Conservation (phyloP, 2,113 vertebrate genomes). For the Stigmatopora argus region DNA sequence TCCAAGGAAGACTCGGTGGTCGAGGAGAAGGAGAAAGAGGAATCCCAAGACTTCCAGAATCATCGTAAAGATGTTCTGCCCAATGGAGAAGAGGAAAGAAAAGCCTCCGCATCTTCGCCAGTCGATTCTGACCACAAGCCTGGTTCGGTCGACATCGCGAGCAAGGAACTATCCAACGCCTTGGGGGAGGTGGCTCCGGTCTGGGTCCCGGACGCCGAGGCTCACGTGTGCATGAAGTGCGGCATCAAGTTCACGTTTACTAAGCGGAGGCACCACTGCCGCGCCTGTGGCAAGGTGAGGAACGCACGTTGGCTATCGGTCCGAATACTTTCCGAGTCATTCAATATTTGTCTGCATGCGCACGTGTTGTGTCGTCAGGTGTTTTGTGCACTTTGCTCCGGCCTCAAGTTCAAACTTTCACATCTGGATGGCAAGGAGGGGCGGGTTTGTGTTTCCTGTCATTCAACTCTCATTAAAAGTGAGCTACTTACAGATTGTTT, state of each 20-base stretch:
- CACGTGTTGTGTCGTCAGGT: constrained; percentile 69
- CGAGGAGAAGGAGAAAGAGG: constrained; percentile 96
- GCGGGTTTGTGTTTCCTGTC: constrained; percentile 91
- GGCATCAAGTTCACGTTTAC: constrained; percentile 94
- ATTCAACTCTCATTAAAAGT: constrained; percentile 89
- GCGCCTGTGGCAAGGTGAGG: constrained; percentile 94
- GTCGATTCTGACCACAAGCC: constrained; percentile 81
- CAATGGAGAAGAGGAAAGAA: constrained; percentile 26
- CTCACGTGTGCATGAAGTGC: constrained; percentile 96
- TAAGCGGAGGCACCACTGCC: constrained; percentile 94
- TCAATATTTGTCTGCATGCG: constrained; percentile 15
- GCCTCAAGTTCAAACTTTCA: constrained; percentile 85
- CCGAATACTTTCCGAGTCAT: constrained; percentile 7
- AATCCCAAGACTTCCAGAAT: constrained; percentile 69
- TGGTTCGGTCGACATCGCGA: constrained; percentile 72
- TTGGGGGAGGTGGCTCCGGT: constrained; percentile 90
- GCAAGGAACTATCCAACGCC: constrained; percentile 78
- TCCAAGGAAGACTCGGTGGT: constrained; percentile 97
- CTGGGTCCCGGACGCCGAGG: constrained; percentile 95
- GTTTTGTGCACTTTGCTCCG: constrained; percentile 92
- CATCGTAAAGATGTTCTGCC: constrained; percentile 5
- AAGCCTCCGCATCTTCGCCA: constrained; percentile 66
- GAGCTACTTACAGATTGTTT: constrained; percentile 47
- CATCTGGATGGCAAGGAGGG: constrained; percentile 96
- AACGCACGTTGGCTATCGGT: background rate